A percentile compares a stretch with the other conserved stretches of the same genome.
These are phyloP conservation scores for Carlito syrichta DNA, from an alignment of 2,113 vertebrate species.

Conservation along the genomic window DNA sequence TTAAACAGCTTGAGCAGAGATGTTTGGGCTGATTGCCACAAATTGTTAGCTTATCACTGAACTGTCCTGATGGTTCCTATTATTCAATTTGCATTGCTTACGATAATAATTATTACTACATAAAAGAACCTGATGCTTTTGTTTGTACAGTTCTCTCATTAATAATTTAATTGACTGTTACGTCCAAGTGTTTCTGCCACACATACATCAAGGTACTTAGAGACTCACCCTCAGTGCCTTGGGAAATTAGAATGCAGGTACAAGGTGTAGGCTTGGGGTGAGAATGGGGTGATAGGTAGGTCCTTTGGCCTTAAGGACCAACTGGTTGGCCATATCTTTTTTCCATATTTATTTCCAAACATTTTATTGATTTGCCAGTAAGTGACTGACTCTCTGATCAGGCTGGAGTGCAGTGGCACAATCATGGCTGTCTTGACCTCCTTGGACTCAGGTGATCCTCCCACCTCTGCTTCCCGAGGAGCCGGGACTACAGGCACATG, in stretches of 20 bases:
- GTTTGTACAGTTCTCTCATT: conserved; percentile 69
- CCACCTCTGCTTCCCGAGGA: no score
- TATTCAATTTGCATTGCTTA: conserved; percentile 71
- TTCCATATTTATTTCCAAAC: neutral
- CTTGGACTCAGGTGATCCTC: no score
- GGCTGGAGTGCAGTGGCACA: no score
- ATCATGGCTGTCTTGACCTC: no score
- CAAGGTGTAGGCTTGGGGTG: neutral
- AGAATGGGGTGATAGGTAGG: neutral
- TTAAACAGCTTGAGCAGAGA: conserved; percentile 60
- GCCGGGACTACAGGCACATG: no score
- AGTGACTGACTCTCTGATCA: conserved; percentile 2
- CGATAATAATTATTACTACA: conserved; percentile 60
- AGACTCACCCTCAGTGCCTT: neutral
- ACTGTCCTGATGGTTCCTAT: conserved; percentile 67
- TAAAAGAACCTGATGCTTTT: conserved; percentile 59
- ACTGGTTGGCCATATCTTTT: neutral
- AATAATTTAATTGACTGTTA: conserved; percentile 69
- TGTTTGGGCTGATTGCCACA: conserved; percentile 61
- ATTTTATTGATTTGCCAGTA: neutral
- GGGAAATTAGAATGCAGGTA: neutral
- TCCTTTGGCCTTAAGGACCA: neutral
- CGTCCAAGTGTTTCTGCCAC: neutral
- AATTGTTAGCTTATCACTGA: conserved; percentile 69
- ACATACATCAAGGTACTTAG: neutral